Evolutionary conservation across 2,113 vertebrate genomes (phyloP), one percentile per base, ranked within the genome.

Genomic region (Lepidothrix coronata): DNA sequence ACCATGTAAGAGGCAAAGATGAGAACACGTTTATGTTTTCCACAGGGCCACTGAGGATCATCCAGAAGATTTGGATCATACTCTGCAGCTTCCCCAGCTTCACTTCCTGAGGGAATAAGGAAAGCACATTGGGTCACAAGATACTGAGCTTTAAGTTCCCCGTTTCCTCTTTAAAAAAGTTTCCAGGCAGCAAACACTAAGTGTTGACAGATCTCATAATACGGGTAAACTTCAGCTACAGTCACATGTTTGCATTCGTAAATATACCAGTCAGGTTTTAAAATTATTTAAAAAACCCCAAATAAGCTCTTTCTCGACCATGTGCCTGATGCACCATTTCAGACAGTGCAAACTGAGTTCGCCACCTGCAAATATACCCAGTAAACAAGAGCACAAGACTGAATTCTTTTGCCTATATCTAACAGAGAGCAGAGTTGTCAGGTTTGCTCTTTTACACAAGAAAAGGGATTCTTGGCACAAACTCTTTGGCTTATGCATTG

Each of bases 1-100:
- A 99, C 99, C 99, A 99, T 99, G 97, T 99, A 99, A 9, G 99
- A 99, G 22, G 99, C 98, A 49, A 99, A 99, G 97, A 99, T 99
- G 94, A 99, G 98, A 57, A 99, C 99, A 21, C 99, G 98, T 94
- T 99, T 99, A 94, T 99, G 99, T 96, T 99, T 99, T 92, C 99
- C 99, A 88, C 99, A 99, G 37, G 99, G 99, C 99, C 99, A 99
- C 91, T 99, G 99, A 16, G 99, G 99, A 96, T 99, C 99, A 43
- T 99, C 99, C 92, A 99, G 98, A 81, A 99, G 96, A 97, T 99
- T 98, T 14, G 99, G 99, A 95, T 99, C 99, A 57, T 99, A 99
- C 57, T 99, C 99, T 14, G 96, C 27, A 6, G 97, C 39, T 12
- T 99, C 99, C 12, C 98, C 99, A 5, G 52, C 76, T 19, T 98